Evolutionary conservation across 1,140 invertebrate species (phyloP).

Genomic region (Solen grandis): DNA sequence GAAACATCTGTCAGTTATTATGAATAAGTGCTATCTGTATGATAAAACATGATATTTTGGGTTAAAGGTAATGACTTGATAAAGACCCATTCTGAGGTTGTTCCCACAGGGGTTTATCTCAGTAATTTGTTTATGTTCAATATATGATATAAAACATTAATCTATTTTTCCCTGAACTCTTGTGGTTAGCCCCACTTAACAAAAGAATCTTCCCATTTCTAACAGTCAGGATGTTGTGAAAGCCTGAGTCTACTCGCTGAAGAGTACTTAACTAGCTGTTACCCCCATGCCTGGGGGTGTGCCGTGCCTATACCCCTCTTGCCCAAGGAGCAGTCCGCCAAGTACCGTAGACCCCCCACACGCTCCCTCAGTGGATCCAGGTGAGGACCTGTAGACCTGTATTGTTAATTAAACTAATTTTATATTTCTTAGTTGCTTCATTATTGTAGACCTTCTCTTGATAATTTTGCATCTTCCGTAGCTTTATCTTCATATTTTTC

Average conservation of each 20-base stretch:
- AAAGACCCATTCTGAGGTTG: too few relatives aligned
- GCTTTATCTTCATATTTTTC: neutral
- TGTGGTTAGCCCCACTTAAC: too few relatives aligned
- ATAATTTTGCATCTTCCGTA: neutral
- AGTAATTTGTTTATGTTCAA: too few relatives aligned
- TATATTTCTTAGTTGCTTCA: neutral
- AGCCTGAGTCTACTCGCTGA: slow-evolving; percentile 81
- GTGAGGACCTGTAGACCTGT: slow-evolving; percentile 39
- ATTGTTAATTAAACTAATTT: neutral
- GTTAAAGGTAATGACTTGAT: too few relatives aligned
- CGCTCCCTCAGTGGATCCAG: slow-evolving; percentile 74
- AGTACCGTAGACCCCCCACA: slow-evolving; percentile 67
- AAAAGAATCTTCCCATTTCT: slow-evolving; percentile 23
- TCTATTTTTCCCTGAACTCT: too few relatives aligned
- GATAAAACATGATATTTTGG: too few relatives aligned
- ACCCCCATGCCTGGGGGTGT: slow-evolving; percentile 81
- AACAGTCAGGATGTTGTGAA: slow-evolving; percentile 82
- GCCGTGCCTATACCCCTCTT: slow-evolving; percentile 68
- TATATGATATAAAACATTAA: too few relatives aligned
- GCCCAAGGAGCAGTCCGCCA: slow-evolving; percentile 59
- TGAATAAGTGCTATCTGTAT: too few relatives aligned
- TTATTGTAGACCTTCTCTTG: neutral
- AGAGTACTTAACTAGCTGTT: slow-evolving; percentile 79
- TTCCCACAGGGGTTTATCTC: too few relatives aligned
- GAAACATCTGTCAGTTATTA: too few relatives aligned